Percentiles rank a stretch among this genome's conserved stretches.
Evolutionary conservation across 2,113 vertebrate genomes (phyloP).

Genomic region (Calidris pygmaea): DNA sequence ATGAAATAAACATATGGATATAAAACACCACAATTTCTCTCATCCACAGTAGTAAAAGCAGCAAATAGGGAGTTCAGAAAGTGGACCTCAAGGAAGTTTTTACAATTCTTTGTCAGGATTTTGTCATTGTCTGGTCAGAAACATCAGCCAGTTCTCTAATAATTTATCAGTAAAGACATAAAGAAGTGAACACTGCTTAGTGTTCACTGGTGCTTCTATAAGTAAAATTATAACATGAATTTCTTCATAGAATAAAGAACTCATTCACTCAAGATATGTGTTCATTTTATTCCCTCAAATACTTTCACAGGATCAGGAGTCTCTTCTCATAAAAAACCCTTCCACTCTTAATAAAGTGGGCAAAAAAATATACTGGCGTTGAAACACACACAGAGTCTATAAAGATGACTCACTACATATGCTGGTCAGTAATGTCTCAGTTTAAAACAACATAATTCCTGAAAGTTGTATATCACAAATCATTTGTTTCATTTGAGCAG

Average conservation of each 20-base stretch:
- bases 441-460: not conserved
- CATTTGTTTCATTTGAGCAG: not conserved
- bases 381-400: not conserved
- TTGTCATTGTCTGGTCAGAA: not conserved
- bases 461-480: not conserved
- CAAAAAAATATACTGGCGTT: constrained; percentile 14
- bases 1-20: not conserved
- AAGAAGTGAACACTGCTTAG: not conserved
- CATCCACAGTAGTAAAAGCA: not conserved
- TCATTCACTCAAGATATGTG: not conserved
- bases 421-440: not conserved
- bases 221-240: not conserved
- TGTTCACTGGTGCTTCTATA: not conserved
- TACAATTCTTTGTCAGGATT: not conserved
- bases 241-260: not conserved
- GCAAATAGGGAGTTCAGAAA: not conserved
- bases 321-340: constrained; percentile 22
- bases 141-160: not conserved
- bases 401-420: not conserved
- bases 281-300: not conserved
- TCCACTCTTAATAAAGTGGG: constrained; percentile 26
- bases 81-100: not conserved
- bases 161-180: not conserved
- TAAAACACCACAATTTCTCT: not conserved
- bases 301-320: not conserved